phyloP scores from a whole-genome alignment of 1,140 invertebrate species.

The Pectinophora gossypiella region DNA sequence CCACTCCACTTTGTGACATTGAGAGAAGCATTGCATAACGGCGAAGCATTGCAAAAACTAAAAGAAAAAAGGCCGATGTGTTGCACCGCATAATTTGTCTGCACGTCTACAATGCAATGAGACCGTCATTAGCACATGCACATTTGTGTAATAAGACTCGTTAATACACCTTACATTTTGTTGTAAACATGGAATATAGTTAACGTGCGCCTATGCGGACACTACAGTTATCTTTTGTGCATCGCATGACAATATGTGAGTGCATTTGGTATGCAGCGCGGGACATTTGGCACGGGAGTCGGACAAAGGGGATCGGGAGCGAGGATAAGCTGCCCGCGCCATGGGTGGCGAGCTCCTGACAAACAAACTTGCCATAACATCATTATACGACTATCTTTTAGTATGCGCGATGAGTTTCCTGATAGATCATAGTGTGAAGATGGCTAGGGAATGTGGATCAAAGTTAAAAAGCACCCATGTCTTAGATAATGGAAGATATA shows the following conservation, averaged over 20 bases:
- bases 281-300: constrained; percentile 41
- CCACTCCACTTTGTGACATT: not conserved
- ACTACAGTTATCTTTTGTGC: constrained; percentile 48
- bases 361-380: not conserved
- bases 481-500: not conserved
- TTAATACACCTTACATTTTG: too few relatives aligned
- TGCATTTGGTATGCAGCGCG: constrained; percentile 51
- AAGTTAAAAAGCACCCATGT: too few relatives aligned
- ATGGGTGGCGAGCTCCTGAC: constrained; percentile 38
- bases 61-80: not conserved
- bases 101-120: too few relatives aligned
- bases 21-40: not conserved
- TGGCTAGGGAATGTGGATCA: not conserved
- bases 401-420: not conserved
- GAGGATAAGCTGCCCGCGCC: constrained; percentile 44
- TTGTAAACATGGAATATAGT: constrained; percentile 10
- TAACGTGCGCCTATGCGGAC: constrained; percentile 20
- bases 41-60: not conserved
- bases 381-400: not conserved
- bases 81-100: not conserved
- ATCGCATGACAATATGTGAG: constrained; percentile 39
- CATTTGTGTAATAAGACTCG: too few relatives aligned
- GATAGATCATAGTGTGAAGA: not conserved
- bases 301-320: constrained; percentile 32
- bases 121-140: too few relatives aligned